Evolutionary conservation across 2,797 vertebrate species (phyloP).

Genomic region (Mycteria americana): DNA sequence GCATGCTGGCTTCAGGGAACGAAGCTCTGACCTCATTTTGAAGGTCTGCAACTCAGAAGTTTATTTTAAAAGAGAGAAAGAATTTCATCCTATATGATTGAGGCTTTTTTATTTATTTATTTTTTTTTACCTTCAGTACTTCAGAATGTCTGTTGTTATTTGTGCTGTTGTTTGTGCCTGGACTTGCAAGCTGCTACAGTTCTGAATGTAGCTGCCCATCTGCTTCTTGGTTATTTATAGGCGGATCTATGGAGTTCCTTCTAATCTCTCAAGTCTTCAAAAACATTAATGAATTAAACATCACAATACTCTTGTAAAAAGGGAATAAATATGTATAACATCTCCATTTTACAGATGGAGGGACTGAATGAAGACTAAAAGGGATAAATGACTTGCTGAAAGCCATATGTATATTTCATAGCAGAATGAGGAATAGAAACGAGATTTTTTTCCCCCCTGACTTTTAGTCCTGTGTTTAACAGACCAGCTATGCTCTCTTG

Average conservation of each 20-base stretch:
- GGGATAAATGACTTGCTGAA: slow-evolving; percentile 37
- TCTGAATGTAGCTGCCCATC: slow-evolving; percentile 32
- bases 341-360: not conserved
- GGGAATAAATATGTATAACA: not conserved
- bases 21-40: not conserved
- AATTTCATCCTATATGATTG: not conserved
- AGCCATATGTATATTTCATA: slow-evolving; percentile 34
- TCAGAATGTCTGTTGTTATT: not conserved
- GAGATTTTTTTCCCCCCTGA: not conserved
- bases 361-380: slow-evolving; percentile 29
- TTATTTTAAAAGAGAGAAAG: not conserved
- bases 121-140: not conserved
- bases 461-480: not conserved
- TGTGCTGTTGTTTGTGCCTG: slow-evolving; percentile 32
- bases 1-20: not conserved
- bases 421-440: not conserved
- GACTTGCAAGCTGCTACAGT: slow-evolving; percentile 33
- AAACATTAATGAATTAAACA: slow-evolving; percentile 65
- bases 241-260: slow-evolving; percentile 32
- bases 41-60: not conserved
- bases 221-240: slow-evolving; percentile 51
- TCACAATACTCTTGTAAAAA: slow-evolving; percentile 29
- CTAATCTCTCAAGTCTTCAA: slow-evolving; percentile 30
- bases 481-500: not conserved
- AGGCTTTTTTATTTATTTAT: not conserved